phyloP scores from a whole-genome alignment of 2,888 invertebrate species.

The Clusia tigrina region DNA sequence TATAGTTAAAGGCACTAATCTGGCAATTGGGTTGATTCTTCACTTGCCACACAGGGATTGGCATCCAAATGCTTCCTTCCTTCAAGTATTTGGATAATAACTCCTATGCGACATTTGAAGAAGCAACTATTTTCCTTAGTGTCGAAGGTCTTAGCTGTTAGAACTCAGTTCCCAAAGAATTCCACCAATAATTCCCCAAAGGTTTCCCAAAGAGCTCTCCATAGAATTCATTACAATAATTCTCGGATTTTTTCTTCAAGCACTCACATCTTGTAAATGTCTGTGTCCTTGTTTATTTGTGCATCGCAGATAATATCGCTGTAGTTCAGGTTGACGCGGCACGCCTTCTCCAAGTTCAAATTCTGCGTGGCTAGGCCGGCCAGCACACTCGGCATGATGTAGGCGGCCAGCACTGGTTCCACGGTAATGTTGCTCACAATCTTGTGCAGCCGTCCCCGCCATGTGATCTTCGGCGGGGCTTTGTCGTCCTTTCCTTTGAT shows the following conservation, averaged over 20 bases:
- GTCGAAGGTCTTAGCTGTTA: too few relatives aligned
- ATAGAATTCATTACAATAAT: too few relatives aligned
- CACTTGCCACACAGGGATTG: too few relatives aligned
- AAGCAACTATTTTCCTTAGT: too few relatives aligned
- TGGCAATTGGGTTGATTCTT: too few relatives aligned
- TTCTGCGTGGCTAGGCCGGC: slow-evolving; percentile 84
- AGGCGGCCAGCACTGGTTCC: slow-evolving; percentile 72
- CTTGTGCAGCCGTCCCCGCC: slow-evolving; percentile 64
- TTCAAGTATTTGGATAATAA: too few relatives aligned
- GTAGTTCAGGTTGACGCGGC: slow-evolving; percentile 80
- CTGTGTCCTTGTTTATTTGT: slow-evolving; percentile 76
- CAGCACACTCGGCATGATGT: slow-evolving; percentile 71
- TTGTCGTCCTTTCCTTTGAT: slow-evolving; percentile 38
- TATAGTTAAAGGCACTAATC: too few relatives aligned
- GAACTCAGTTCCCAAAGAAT: too few relatives aligned
- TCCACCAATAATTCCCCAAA: too few relatives aligned
- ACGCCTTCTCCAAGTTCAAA: slow-evolving; percentile 85
- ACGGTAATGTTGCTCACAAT: slow-evolving; percentile 71
- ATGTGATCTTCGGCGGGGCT: slow-evolving; percentile 39
- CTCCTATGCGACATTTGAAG: too few relatives aligned
- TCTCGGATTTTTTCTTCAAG: neutral
- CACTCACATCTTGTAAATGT: slow-evolving; percentile 66
- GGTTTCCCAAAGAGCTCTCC: too few relatives aligned
- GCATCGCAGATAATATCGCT: slow-evolving; percentile 79
- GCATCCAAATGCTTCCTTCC: too few relatives aligned